Evolutionary conservation across 2,113 vertebrate genomes (phyloP).

Genomic region (Psilopogon haemacephalus): DNA sequence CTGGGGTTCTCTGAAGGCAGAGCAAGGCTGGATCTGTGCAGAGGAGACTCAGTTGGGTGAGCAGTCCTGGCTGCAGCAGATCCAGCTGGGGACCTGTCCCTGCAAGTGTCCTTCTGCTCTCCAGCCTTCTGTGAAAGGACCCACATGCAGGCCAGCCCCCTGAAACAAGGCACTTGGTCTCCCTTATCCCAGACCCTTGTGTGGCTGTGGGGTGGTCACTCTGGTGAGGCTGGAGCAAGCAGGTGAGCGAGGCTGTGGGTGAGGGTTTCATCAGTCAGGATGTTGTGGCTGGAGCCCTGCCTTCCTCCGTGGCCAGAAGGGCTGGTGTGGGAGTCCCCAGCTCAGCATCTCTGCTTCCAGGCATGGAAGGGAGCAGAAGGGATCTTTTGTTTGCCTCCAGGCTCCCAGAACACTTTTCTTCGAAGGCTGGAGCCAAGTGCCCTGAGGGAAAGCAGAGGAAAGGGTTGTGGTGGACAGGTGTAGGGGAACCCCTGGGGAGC

Average conservation of each 20-base stretch:
- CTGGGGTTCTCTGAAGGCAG: background rate
- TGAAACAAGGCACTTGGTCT: fast-evolving
- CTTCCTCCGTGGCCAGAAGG: background rate
- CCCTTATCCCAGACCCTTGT: background rate
- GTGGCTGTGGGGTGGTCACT: fast-evolving
- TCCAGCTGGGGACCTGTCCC: background rate
- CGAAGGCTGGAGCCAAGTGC: background rate
- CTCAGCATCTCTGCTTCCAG: fast-evolving
- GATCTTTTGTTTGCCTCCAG: fast-evolving
- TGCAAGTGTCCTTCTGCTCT: background rate
- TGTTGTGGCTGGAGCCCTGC: background rate
- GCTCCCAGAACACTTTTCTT: background rate
- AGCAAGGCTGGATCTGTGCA: background rate
- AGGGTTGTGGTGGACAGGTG: background rate
- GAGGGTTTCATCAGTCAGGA: fast-evolving
- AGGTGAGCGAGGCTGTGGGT: fast-evolving
- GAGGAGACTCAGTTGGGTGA: no score
- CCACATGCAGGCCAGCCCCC: fast-evolving
- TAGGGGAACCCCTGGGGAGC: background rate
- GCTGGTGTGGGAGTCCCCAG: background rate
- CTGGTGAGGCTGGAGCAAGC: background rate
- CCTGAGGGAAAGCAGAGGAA: background rate
- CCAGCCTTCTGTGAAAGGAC: background rate
- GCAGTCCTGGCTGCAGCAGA: background rate
- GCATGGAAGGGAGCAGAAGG: background rate